These are phyloP conservation scores for Apteryx mantelli DNA, from an alignment of 2,113 vertebrate species.

Conservation along the genomic window DNA sequence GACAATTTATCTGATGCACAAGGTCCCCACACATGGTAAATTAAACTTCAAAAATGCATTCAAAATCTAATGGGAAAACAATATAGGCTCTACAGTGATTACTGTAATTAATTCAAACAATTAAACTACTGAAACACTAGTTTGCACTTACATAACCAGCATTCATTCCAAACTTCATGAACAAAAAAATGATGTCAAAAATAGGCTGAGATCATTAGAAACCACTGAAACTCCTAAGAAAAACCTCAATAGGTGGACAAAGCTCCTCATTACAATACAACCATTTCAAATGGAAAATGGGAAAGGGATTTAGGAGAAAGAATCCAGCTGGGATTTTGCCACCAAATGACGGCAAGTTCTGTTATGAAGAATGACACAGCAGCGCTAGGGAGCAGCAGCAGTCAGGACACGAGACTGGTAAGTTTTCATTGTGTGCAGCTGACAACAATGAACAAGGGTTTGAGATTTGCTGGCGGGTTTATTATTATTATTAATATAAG, in stretches of 20 bases:
- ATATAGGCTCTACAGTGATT: neutral
- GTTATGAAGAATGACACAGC: accelerated
- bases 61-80: neutral
- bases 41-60: neutral
- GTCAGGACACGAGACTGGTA: neutral
- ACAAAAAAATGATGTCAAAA: neutral
- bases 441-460: accelerated
- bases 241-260: accelerated
- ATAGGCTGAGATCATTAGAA: neutral
- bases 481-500: neutral
- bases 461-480: neutral
- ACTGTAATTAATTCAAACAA: neutral
- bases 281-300: accelerated
- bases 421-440: neutral
- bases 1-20: neutral
- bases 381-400: accelerated
- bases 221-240: neutral
- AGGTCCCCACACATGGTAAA: neutral
- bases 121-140: neutral
- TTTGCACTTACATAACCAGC: neutral
- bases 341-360: neutral
- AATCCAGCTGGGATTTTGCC: accelerated
- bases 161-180: neutral
- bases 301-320: neutral
- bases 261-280: neutral